A percentile compares a stretch with the other conserved stretches of the same genome.
These are phyloP conservation scores for Mus pahari DNA, from an alignment of 2,113 vertebrate genomes.

Conservation along the genomic window DNA sequence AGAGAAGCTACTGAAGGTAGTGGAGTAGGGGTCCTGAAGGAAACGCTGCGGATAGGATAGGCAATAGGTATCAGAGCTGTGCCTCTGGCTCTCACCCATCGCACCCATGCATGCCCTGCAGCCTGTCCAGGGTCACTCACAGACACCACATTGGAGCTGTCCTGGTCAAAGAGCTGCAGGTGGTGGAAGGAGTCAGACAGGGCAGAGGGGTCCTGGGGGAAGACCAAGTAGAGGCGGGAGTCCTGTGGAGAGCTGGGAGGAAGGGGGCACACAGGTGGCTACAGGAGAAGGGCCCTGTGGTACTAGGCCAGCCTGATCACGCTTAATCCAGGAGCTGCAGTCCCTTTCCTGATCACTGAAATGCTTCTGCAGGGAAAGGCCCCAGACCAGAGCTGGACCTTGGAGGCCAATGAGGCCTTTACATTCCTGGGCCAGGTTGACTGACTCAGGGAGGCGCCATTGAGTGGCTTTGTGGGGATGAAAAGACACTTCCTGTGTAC, in stretches of 20 bases:
- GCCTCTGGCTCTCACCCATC: fast-evolving
- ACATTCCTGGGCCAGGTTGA: background rate
- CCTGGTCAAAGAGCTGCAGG: conserved; percentile 93
- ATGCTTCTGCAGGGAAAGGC: background rate
- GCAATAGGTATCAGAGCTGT: fast-evolving
- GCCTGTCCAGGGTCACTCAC: conserved; percentile 81
- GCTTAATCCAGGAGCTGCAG: fast-evolving
- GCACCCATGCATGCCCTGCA: fast-evolving
- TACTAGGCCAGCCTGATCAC: too few relatives aligned
- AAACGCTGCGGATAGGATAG: conserved; percentile 88
- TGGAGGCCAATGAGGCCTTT: background rate
- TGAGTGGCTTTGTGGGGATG: background rate
- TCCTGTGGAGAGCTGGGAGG: conserved; percentile 92
- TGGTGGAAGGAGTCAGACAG: conserved; percentile 92
- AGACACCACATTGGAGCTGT: conserved; percentile 91
- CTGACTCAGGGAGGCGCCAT: background rate
- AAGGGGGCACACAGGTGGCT: fast-evolving
- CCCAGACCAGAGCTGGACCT: background rate
- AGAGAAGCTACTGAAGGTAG: conserved; percentile 95
- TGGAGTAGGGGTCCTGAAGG: conserved; percentile 94
- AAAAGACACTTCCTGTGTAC: background rate
- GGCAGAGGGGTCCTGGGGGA: conserved; percentile 90
- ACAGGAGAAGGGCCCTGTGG: background rate
- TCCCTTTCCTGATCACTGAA: background rate
- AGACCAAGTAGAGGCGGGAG: conserved; percentile 92